Conservation (phyloP, 2,797 vertebrate genomes). For the Delichon dasypus region DNA sequence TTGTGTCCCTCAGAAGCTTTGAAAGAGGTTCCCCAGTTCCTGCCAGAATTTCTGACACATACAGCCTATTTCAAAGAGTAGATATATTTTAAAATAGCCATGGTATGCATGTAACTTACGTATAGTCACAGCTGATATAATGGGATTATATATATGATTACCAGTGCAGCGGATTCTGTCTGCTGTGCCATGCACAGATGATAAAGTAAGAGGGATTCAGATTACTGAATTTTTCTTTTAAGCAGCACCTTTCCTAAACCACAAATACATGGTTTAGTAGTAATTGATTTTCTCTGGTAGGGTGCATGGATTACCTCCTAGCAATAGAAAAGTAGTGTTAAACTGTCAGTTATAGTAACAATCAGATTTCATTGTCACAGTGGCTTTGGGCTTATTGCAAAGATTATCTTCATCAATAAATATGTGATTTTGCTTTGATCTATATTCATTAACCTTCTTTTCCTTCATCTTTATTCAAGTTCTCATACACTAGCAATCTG, state of each 20-base stretch:
- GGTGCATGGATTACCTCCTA: background rate
- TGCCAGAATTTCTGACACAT: background rate
- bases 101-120: background rate
- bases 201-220: background rate
- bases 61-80: background rate
- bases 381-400: background rate
- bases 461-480: background rate
- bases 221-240: background rate
- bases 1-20: accelerated
- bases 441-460: background rate
- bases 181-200: background rate
- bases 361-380: background rate
- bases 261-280: background rate
- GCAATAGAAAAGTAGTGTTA: background rate
- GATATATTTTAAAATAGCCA: background rate
- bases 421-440: background rate
- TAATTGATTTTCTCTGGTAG: conserved; percentile 28
- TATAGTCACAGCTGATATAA: background rate
- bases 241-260: background rate
- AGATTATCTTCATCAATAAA: background rate
- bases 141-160: background rate
- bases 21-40: accelerated
- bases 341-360: background rate
- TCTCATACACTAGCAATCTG: background rate
- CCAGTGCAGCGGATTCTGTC: background rate